Evolutionary conservation across 2,113 vertebrate genomes (phyloP), one percentile per base, ranked within the genome.

Genomic region (Dipodomys ordii): DNA sequence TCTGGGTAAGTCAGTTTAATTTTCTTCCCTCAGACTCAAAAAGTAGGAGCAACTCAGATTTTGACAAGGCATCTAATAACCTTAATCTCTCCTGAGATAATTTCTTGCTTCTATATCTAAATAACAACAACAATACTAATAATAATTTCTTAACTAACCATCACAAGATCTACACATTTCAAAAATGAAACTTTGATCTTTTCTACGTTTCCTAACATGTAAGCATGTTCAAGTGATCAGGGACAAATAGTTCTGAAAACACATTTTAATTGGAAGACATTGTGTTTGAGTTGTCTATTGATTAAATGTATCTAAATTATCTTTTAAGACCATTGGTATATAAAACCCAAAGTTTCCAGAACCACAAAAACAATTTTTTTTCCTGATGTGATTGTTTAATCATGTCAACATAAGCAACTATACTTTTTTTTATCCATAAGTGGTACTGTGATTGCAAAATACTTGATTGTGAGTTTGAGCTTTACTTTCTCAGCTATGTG

Each of bases 21-120:
- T 46, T 76, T 83, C 44, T 60, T 8, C 23, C 71, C 64, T 65
- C 65, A 74, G 72, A 92, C 25, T 93, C 87, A 89, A 71, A 64
- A 82, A 79, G 2, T 46, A 88, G 64, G n/a, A 15, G 12, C 27
- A 87, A 81, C 81, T 90, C 44, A 85, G 53, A 93, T 92, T 79
- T 62, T 92, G 27, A 73, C 18, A 68, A 22, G 9, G 30, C 2
- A 15, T 60, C 82, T 44, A 92, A 79, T 87, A 78, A 87, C 6
- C 2, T 46, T 65, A 79, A 65, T 25, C 28, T 8, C 12, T 80
- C 1, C 32, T 74, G 19, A 64, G 8, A 84, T 32, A 71, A 82
- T 65, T 79, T 77, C 15, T 95, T 78, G 7, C 25, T 84, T 89
- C 23, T 73, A 12, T 65, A 60, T 32, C 27, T 44, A 69, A 6